Evolutionary conservation across 2,888 invertebrate species (phyloP), one percentile per base, ranked within the genome.

Genomic region (Orchesella flavescens): DNA sequence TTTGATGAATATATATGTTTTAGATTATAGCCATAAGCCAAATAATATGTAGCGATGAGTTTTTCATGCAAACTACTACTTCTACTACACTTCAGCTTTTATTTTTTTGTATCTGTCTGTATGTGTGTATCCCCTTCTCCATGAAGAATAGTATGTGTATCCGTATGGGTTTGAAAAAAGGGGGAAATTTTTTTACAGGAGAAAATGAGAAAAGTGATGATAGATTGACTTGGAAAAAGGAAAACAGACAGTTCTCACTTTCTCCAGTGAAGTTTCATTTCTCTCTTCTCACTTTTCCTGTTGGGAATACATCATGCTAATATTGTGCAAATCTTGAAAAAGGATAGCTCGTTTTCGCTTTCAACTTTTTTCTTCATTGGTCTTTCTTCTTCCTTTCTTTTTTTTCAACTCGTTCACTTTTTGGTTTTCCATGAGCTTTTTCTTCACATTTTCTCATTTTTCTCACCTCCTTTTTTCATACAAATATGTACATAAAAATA

Each of bases 201-300:
- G 72, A 79, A 79, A 80, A 80, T 80, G 80, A 80, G 80, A 80
- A 80, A 80, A 59, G 73, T 68, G 73, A 80, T 80, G 80, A 80
- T 80, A 74, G 80, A 80, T 80, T 73, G 73, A 80, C 53, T 71
- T 72, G 49, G 63, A 72, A 72, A 69, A 79, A 79, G 46, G 44
- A 34, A 79, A 79, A 79, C 72, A 78, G 78, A 78, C 78, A 78
- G 78, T 72, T 79, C 55, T 79, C 79, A 79, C 72, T 80, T 80
- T 74, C 68, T 74, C 68, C 46, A 24, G 24, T 72, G 74, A 80
- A 74, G 66, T 80, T 80, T 80, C 73, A 73, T 80, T 80, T 74
- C 74, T 69, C 68, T 74, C 46, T 53, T 57, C 68, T 57, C 66
- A 68, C 80, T 74, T 63, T n/a, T 80, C 73, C 80, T 74, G 73